Percentiles rank a stretch among this genome's conserved stretches.
Conservation (phyloP, 1,140 invertebrate species). For the Drosophila orena region DNA sequence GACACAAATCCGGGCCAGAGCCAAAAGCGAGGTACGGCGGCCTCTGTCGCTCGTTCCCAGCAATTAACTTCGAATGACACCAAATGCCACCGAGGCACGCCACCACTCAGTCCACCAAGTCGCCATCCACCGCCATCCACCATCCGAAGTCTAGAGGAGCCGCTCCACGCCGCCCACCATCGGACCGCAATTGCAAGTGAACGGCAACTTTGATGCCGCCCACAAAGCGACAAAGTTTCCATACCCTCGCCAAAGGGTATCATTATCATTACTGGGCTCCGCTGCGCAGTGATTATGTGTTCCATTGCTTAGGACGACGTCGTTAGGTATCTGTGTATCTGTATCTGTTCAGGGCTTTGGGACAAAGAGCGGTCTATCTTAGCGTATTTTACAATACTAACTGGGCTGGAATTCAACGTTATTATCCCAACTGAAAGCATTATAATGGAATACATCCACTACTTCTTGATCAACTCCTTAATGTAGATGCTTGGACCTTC, state of each 20-base stretch:
- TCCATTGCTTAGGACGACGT: background rate
- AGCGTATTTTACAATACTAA: no score
- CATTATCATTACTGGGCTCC: background rate
- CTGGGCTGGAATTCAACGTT: no score
- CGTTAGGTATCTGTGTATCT: background rate
- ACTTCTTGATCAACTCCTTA: no score
- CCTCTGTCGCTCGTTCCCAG: conserved; percentile 73
- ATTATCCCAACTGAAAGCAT: no score
- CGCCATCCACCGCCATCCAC: conserved; percentile 27
- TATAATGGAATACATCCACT: no score
- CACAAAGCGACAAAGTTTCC: conserved; percentile 57
- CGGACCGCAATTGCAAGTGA: conserved; percentile 72
- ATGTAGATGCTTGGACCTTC: no score
- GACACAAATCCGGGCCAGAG: conserved; percentile 75
- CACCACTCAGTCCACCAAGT: conserved; percentile 34
- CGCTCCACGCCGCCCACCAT: conserved; percentile 61
- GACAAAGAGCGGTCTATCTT: no score
- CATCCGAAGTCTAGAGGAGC: conserved; percentile 22
- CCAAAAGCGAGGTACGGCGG: conserved; percentile 36
- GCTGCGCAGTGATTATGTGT: background rate
- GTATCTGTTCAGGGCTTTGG: background rate
- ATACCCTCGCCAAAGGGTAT: conserved; percentile 8
- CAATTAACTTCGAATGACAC: conserved; percentile 83
- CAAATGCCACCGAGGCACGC: conserved; percentile 80
- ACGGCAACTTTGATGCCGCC: conserved; percentile 81